Percentiles rank a stretch among this genome's conserved stretches.
Conservation (phyloP, 2,797 vertebrate genomes). For the Brachyrhaphis roseni region DNA sequence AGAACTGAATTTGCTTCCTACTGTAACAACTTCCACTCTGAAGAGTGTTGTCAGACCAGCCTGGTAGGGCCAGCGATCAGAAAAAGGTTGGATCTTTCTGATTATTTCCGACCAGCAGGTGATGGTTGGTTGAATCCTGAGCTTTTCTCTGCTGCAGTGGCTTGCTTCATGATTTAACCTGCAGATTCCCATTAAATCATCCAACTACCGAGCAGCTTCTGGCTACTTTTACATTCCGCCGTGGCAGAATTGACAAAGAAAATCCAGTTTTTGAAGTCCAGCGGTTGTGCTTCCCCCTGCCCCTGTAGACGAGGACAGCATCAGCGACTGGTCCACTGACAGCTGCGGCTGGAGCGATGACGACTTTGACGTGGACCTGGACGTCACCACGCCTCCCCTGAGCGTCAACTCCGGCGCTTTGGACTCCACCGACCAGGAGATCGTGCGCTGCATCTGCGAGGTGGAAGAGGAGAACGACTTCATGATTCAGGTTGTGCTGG, state of each 20-base stretch:
- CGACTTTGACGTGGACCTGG: constrained; percentile 87
- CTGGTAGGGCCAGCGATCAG: background rate
- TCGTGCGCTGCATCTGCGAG: constrained; percentile 94
- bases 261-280: background rate
- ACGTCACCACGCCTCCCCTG: constrained; percentile 87
- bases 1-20: background rate
- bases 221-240: background rate
- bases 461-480: constrained; percentile 97
- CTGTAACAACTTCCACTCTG: background rate
- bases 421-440: constrained; percentile 86
- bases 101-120: background rate
- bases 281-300: background rate
- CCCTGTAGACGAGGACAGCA: constrained; percentile 88
- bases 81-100: background rate
- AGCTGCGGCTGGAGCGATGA: constrained; percentile 96
- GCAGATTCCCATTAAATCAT: constrained; percentile 1
- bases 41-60: background rate
- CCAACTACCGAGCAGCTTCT: background rate
- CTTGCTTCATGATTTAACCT: constrained; percentile 59
- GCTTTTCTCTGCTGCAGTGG: constrained; percentile 51
- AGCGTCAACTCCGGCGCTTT: constrained; percentile 85
- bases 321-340: constrained; percentile 93
- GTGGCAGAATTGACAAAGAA: background rate
- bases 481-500: constrained; percentile 91
- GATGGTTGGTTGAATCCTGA: constrained; percentile 66